Base-by-base conservation (phyloP, 2,888 invertebrate species). In the Drosophila cognata region DNA sequence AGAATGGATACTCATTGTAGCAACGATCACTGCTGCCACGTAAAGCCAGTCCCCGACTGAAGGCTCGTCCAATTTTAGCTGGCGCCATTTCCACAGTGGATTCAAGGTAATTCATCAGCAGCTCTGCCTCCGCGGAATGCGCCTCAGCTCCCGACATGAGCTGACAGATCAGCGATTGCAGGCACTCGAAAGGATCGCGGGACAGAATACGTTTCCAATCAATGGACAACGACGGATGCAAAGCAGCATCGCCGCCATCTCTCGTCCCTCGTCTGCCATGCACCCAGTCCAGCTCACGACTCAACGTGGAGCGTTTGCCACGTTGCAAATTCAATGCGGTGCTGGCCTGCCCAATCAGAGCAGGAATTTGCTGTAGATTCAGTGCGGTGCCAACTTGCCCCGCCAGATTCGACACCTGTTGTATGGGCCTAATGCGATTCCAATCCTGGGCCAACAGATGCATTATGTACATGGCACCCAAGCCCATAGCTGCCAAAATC, bases 391-490 rank as follows among this genome's bases (percentile, higher is more conserved):
- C 81, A 11, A 85, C 86, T 63, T 88, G 84, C 0, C 82, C 81
- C 3, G 92, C 79, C 16, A 90, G 71, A 53, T 83, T 77, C 16
- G 89, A 81, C 2, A 89, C 84, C 16, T 81, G 87, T 7, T 91
- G 91, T 48, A 92, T 82, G 5, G 93, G 92, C 18, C 86, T 91
- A 65, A 94, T 94, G 81, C 92, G 93, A 74, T 92, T 93, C 89
- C 92, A 94, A 74, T 94, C 94, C 82, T 93, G 93, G 0, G 94
- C 94, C 46, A 94, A 83, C 50, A 93, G 79, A 89, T 94, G 94
- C 77, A 94, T 84, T 92, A 94, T 92, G 73, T 94, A 94, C 88
- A 94, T 84, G 3, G 94, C 94, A 11, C 92, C 93, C 8, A 94
- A 82, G 2, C 94, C 94, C 90, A 93, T 92, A 16, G 89, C 93